These are phyloP conservation scores for Mesorhabditis sp. DNA, from an alignment of 2,888 invertebrate species.

Conservation along the genomic window DNA sequence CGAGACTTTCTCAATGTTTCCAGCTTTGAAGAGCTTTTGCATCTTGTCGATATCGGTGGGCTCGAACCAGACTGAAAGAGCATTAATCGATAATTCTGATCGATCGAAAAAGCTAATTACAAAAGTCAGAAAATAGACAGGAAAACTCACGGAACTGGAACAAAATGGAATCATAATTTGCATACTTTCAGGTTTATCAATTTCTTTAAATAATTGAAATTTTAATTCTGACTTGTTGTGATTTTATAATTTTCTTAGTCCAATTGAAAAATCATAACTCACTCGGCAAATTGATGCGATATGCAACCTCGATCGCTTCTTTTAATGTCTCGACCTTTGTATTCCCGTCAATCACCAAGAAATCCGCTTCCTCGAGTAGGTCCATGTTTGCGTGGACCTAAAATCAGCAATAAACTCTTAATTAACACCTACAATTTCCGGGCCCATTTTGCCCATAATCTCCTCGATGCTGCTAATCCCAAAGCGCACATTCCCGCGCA, in stretches of 20 bases:
- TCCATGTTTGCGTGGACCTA: slow-evolving; percentile 68
- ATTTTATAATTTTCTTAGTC: too few species aligned
- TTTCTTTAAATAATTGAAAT: not conserved
- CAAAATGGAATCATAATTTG: not conserved
- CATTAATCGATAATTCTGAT: not conserved
- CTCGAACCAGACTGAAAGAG: slow-evolving; percentile 61
- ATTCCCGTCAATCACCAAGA: slow-evolving; percentile 83
- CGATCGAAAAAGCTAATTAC: not conserved
- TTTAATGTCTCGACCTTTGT: slow-evolving; percentile 69
- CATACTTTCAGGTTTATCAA: not conserved
- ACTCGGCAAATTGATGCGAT: not conserved
- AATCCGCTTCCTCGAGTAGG: slow-evolving; percentile 68
- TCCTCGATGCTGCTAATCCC: slow-evolving; percentile 39
- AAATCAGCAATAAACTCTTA: not conserved
- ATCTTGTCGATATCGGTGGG: slow-evolving; percentile 61
- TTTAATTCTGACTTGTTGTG: too few species aligned
- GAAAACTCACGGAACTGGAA: not conserved
- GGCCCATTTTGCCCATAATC: slow-evolving; percentile 28
- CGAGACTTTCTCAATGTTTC: slow-evolving; percentile 19
- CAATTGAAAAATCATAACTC: too few species aligned
- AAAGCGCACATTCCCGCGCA: slow-evolving; percentile 37
- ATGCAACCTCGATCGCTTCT: slow-evolving; percentile 30
- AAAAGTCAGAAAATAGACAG: not conserved
- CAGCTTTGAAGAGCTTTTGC: slow-evolving; percentile 55
- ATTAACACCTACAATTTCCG: slow-evolving; percentile 26